Evolutionary conservation across 2,797 vertebrate species (phyloP).

Genomic region (Acipenser ruthenus): DNA sequence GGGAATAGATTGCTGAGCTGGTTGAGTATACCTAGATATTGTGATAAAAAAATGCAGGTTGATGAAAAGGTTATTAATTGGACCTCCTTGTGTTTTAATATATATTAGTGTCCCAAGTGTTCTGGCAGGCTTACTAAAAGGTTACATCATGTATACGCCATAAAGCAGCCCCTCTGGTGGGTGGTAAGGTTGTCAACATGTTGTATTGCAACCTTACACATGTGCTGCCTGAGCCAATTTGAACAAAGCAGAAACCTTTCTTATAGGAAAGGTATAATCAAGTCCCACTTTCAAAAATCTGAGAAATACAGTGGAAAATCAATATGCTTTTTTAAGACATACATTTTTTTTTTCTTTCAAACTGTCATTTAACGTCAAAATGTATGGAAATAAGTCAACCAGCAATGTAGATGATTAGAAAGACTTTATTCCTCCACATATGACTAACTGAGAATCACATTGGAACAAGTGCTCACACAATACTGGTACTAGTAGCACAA

Average conservation of each 20-base stretch:
- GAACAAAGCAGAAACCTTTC: neutral
- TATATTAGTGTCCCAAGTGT: neutral
- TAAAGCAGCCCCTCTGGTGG: neutral
- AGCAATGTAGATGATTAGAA: too few species aligned
- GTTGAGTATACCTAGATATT: too few species aligned
- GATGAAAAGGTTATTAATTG: constrained; percentile 22
- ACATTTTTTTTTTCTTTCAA: too few species aligned
- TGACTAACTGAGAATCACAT: too few species aligned
- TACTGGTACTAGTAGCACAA: too few species aligned
- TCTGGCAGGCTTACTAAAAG: neutral
- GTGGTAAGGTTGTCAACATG: constrained; percentile 9
- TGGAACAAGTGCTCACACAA: too few species aligned
- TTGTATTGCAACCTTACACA: constrained; percentile 3
- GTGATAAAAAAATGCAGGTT: constrained; percentile 7
- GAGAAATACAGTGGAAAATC: constrained; percentile 6
- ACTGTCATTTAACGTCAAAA: too few species aligned
- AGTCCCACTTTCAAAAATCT: constrained; percentile 12
- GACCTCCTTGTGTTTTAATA: constrained; percentile 5
- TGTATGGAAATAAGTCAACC: too few species aligned
- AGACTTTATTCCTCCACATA: too few species aligned
- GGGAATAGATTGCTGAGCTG: too few species aligned
- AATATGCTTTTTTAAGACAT: too few species aligned
- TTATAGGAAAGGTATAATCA: neutral
- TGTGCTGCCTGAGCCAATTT: neutral
- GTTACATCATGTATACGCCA: constrained; percentile 9